Percentiles rank a stretch among this genome's conserved stretches.
Conservation (phyloP, 2,113 vertebrate species). For the Siniperca chuatsi region DNA sequence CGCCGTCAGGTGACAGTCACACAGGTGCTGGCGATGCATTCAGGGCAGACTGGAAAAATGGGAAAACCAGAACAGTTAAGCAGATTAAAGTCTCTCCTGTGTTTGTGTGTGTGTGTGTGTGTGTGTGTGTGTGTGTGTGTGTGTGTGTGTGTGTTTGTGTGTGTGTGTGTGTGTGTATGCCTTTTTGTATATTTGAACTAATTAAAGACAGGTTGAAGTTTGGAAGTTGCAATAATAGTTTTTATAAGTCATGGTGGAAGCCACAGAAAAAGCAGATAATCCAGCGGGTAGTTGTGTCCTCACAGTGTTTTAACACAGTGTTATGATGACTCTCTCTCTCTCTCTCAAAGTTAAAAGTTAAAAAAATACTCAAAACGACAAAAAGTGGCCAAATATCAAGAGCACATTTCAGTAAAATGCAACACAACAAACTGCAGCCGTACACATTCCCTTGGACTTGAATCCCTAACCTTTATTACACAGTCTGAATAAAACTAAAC, state of each 20-base stretch:
- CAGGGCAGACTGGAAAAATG: conserved; percentile 4
- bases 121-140: neutral
- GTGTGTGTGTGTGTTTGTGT: neutral
- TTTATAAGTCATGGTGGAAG: neutral
- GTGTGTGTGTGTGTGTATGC: neutral
- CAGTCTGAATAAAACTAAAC: neutral
- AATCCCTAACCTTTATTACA: neutral
- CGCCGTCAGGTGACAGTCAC: conserved; percentile 77
- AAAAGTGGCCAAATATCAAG: neutral
- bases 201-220: neutral
- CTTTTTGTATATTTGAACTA: neutral
- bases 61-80: rapidly evolving
- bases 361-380: neutral
- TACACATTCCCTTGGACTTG: neutral
- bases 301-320: neutral
- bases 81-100: neutral
- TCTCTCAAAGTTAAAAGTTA: neutral
- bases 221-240: neutral
- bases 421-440: neutral
- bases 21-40: conserved; percentile 68
- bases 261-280: neutral
- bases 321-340: neutral
- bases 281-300: neutral
- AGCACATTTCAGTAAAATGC: neutral
- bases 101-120: no score